Base-by-base conservation (phyloP, 30 jellyfish, hydroid and myxozoan genomes). In the Aurelia aurita region DNA sequence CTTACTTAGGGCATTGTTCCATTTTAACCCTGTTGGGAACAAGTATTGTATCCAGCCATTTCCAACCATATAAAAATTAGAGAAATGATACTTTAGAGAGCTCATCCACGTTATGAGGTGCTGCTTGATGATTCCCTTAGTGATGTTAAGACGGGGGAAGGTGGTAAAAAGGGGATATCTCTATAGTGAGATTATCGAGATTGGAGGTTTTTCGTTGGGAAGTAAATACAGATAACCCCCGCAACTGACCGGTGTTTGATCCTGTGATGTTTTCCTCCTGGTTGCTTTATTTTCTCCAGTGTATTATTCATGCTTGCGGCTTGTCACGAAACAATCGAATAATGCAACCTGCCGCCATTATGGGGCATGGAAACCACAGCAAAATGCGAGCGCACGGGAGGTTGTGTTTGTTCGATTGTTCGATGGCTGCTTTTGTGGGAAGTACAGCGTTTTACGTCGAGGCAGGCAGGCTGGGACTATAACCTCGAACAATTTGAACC, bases 291-390 rank as follows among this genome's bases (percentile, higher is more conserved):
- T 76, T 76, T 28, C 77, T 35, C 65, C 74, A 23, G 44, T 76
- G 81, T 80, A 61, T 27, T 66, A 32, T 44, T 69, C 85, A 49
- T 70, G 78, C 71, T 65, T 82, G 91, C 85, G 85, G 91, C 85
- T 67, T 82, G 70, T 80, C 91, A 82, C 85, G 91, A 55, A 27
- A 82, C 91, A 82, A 82, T 82, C 78, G 57, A 58, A 35, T 61
- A 46, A 82, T 82, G 59, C 58, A 43, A 82, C 91, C 91, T 67
- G 91, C 91, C 91, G 91, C 91, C 91, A 82, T 82, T 82, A 82
- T 82, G 91, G 91, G 91, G 91, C 72, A 82, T 82, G 91, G 91
- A 82, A 82, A 82, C 91, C 84, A 82, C 91, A 69, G 68, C 31
- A 51, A 69, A 69, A 73, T 82, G 49, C 84, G 15, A 39, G 51